Evolutionary conservation across 1,140 invertebrate genomes (phyloP), one percentile per base, ranked within the genome.

Genomic region (Hirudo medicinalis): DNA sequence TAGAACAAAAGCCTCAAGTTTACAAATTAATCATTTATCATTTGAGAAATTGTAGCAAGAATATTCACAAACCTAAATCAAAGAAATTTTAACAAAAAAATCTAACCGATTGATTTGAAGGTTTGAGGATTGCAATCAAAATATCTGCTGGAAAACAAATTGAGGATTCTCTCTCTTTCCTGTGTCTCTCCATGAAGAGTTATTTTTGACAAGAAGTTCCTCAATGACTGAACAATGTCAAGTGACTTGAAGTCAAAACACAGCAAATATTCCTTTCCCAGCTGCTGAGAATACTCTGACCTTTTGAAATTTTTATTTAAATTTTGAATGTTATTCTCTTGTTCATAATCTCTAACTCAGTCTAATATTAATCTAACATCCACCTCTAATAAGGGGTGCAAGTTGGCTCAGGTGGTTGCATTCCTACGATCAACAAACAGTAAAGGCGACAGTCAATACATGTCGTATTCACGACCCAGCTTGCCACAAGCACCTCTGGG

Each of bases 221-320:
- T 86, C 75, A 99, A 83, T 74, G 95, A 91, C 75, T 88, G 87
- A 85, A 98, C 96, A 76, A 99, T 84, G 66, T 90, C 90, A 79
- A 90, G 87, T 73, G 87, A 87, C 74, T 88, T 87, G 78, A 99
- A 97, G 77, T 88, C 88, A 83, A 98, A 98, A 83, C 92, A 91
- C 78, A 90, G 90, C 74, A 98, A 84, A 84, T 97, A 98, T 84
- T 98, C 94, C 79, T 94, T 92, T 40, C 94, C 93, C 20, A 98
- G 93, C 19, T 90, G 89, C 78, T 88, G 87, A 76, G 89, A 94
- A 81, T 96, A 97, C 77, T 97, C 94, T 84, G 97, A 97, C 85
- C 92, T 96, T 63, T 25, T 20, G 57, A 63, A 25, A 63, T 3
- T 57, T 20, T 32, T 19, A 32, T 25, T 63, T 60, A 60, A 60